These are phyloP conservation scores for Carollia perspicillata DNA, from an alignment of 2,113 vertebrate genomes.

Conservation along the genomic window DNA sequence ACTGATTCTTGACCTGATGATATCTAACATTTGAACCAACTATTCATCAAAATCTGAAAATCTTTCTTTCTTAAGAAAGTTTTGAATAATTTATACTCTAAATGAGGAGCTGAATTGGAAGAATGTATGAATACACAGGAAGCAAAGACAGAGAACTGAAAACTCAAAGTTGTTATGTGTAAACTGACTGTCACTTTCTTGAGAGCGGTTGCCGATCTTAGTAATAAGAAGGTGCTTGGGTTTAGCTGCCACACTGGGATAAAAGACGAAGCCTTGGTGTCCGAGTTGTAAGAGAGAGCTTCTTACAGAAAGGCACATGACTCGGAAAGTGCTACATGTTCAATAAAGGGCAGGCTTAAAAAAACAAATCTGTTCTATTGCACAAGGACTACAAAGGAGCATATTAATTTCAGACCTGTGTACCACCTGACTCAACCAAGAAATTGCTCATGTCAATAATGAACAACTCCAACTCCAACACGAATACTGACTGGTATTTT, in stretches of 20 bases:
- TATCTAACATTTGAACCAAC: not conserved
- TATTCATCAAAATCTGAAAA: not conserved
- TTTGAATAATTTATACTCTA: not conserved
- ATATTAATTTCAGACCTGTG: not conserved
- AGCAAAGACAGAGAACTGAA: conserved; percentile 16
- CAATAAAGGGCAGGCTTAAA: not conserved
- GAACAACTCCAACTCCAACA: not conserved
- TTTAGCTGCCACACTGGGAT: not conserved
- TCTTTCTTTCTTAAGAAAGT: conserved; percentile 9
- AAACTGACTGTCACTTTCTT: not conserved
- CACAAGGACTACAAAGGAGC: not conserved
- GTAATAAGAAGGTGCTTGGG: not conserved
- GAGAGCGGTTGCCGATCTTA: not conserved
- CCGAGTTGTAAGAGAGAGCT: not conserved
- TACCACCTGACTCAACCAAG: conserved; percentile 34
- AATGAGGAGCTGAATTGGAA: not conserved
- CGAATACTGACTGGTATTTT: not conserved
- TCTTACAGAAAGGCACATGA: not conserved
- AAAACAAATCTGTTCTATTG: not conserved
- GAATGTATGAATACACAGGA: not conserved
- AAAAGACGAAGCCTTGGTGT: not conserved
- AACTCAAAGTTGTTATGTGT: not conserved
- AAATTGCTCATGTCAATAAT: not conserved
- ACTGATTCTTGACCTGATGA: not conserved
- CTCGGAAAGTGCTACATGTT: not conserved